These are phyloP conservation scores for Halocynthia aurantium DNA, from an alignment of 23 tunicate genomes.

Conservation along the genomic window DNA sequence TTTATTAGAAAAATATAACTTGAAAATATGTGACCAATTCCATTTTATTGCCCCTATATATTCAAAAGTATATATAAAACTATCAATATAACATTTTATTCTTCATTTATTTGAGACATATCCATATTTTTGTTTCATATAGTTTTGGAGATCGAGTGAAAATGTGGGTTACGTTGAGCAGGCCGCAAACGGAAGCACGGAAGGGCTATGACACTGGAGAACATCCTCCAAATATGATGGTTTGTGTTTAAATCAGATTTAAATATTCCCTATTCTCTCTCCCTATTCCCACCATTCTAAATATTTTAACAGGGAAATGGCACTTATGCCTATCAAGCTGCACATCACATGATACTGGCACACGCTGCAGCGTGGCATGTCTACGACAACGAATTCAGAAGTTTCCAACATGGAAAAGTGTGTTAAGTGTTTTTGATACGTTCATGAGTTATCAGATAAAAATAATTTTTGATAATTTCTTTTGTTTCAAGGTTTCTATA, in stretches of 20 bases:
- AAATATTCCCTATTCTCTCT: neutral
- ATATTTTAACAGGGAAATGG: conserved; percentile 48
- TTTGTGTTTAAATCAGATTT: conserved; percentile 1
- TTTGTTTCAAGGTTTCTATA: conserved; percentile 51
- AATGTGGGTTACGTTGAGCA: conserved; percentile 79
- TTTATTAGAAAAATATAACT: no score
- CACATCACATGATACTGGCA: conserved; percentile 95
- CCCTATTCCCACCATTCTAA: neutral
- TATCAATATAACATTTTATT: neutral
- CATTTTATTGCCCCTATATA: neutral
- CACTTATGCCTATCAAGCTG: conserved; percentile 47
- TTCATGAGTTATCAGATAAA: neutral
- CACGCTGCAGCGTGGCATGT: conserved; percentile 82
- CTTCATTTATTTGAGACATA: neutral
- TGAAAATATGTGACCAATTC: neutral
- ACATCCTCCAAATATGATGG: conserved; percentile 61
- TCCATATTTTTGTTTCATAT: neutral
- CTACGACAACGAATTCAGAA: conserved; percentile 50
- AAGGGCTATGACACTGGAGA: conserved; percentile 78
- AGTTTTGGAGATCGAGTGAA: conserved; percentile 97
- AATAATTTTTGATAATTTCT: neutral
- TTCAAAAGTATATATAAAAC: neutral
- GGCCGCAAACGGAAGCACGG: conserved; percentile 66
- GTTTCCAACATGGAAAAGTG: conserved; percentile 74
- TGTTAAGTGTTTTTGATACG: neutral